Percentiles rank a stretch among this genome's conserved stretches.
phyloP scores from a whole-genome alignment of 2,113 vertebrate species.

The Kryptolebias marmoratus region DNA sequence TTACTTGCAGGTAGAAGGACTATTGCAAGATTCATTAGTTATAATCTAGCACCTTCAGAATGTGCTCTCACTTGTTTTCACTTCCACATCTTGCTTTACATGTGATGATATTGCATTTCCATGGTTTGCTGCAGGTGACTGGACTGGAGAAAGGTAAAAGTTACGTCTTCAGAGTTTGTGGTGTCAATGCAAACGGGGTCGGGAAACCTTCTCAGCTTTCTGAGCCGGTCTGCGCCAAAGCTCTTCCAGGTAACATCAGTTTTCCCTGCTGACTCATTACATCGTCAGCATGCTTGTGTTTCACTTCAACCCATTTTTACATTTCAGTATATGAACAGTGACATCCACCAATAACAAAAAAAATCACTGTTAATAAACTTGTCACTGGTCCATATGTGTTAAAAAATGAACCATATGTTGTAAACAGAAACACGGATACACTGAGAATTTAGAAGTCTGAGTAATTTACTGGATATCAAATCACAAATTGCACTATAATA shows the following conservation, averaged over 20 bases:
- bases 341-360: no score
- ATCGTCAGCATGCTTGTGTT: no score
- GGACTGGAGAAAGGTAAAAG: slow-evolving; percentile 85
- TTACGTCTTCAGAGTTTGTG: slow-evolving; percentile 92
- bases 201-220: slow-evolving; percentile 88
- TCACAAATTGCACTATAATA: no score
- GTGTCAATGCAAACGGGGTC: slow-evolving; percentile 84
- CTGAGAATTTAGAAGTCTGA: no score
- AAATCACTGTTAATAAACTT: no score
- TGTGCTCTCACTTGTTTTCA: background rate
- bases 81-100: background rate
- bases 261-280: background rate
- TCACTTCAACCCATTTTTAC: no score
- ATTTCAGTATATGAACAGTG: background rate
- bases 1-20: slow-evolving; percentile 87
- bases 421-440: no score
- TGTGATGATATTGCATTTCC: background rate
- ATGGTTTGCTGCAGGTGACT: slow-evolving; percentile 77
- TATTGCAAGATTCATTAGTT: background rate
- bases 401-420: no score
- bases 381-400: no score
- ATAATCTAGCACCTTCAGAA: background rate
- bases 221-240: slow-evolving; percentile 87
- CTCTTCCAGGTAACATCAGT: slow-evolving; percentile 83
- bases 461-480: no score